These are phyloP conservation scores for Patiria miniata DNA, from an alignment of 35 echinoderm and acorn worm genomes.

Conservation along the genomic window DNA sequence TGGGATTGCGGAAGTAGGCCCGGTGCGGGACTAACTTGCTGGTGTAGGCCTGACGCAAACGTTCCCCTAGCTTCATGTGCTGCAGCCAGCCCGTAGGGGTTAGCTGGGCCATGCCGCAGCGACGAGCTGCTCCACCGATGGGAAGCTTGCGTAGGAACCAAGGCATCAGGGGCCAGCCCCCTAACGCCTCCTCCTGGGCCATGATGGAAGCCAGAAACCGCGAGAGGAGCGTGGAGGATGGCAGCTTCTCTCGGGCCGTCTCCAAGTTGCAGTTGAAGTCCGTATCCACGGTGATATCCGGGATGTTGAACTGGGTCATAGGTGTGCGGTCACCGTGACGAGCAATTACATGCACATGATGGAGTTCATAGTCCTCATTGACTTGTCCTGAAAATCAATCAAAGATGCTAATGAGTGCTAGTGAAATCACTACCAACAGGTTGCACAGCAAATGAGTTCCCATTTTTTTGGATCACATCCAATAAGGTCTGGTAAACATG, in stretches of 20 bases:
- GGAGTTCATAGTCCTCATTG: constrained; percentile 13
- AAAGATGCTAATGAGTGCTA: no score
- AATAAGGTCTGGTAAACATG: no score
- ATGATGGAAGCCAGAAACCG: constrained; percentile 2
- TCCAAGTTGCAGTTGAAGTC: constrained; percentile 58
- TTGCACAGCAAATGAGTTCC: no score
- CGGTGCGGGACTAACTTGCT: constrained; percentile 9
- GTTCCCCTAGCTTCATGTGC: constrained; percentile 50
- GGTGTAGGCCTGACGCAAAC: constrained; percentile 26
- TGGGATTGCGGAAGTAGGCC: not conserved
- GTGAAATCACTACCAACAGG: no score
- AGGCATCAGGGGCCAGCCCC: not conserved
- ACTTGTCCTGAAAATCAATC: constrained; percentile 2
- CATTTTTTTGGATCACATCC: no score
- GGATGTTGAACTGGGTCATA: constrained; percentile 24
- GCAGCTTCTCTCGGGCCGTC: not conserved
- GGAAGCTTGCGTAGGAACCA: constrained; percentile 26
- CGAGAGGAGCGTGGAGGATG: constrained; percentile 15
- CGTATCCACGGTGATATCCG: constrained; percentile 5
- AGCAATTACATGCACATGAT: constrained; percentile 35
- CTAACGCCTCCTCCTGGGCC: not conserved
- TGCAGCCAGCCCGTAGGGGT: constrained; percentile 68
- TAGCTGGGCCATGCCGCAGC: constrained; percentile 41
- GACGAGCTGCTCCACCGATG: not conserved
- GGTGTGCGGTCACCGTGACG: constrained; percentile 73